Conservation (phyloP, 64 coral and sea anemone genomes). For the Pachyseris speciosa region DNA sequence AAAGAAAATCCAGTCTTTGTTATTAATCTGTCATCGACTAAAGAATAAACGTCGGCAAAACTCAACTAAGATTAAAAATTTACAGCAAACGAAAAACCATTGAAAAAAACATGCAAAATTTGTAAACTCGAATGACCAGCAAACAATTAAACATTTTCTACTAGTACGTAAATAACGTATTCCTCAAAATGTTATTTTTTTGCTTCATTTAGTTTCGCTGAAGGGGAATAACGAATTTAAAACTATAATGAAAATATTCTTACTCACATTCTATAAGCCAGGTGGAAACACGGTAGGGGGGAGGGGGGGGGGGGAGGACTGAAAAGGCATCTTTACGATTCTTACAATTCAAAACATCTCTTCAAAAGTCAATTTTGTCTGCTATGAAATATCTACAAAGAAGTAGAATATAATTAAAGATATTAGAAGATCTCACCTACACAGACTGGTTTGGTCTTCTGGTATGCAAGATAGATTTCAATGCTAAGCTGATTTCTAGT, state of each 20-base stretch:
- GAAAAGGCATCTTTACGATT: not conserved
- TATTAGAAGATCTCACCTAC: too few species aligned
- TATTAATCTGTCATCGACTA: not conserved
- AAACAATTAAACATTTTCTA: too few species aligned
- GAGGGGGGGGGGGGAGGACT: not conserved
- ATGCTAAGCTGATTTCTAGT: too few species aligned
- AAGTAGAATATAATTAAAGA: too few species aligned
- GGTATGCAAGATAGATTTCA: too few species aligned
- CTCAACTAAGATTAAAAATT: constrained; percentile 27
- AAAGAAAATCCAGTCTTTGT: not conserved
- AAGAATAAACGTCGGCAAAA: too few species aligned
- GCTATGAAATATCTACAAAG: too few species aligned
- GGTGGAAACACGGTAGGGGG: not conserved
- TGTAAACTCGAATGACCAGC: too few species aligned
- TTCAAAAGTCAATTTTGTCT: not conserved
- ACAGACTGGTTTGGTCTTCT: too few species aligned
- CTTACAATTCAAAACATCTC: not conserved
- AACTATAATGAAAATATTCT: not conserved
- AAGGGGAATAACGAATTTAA: not conserved
- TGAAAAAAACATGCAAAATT: not conserved
- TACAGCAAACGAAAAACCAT: constrained; percentile 10
- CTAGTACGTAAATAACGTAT: too few species aligned
- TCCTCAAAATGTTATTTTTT: too few species aligned
- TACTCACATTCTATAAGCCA: not conserved
- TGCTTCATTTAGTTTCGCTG: too few species aligned